Evolutionary conservation across 2,797 vertebrate genomes (phyloP), one percentile per base, ranked within the genome.

Genomic region (Peromyscus eremicus): DNA sequence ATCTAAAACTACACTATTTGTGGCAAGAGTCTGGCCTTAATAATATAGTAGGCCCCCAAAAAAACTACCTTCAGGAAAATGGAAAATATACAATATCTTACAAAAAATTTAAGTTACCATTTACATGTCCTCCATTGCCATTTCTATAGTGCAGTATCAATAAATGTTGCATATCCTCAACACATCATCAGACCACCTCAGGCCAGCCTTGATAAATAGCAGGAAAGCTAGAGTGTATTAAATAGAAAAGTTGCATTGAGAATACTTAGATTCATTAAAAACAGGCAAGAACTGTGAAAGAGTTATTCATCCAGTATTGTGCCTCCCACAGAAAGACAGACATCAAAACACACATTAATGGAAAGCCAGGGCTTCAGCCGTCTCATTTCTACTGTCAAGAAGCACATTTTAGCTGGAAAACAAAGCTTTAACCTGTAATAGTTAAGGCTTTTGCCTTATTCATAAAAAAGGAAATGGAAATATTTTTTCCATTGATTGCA

Each of bases 1-100:
- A 99, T 99, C 99, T 99, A 99, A 98, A 98, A 98, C 99, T 99
- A 99, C 98, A 83, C 98, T 98, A 98, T 98, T 98, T 98, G 97
- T 98, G 98, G 98, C 98, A 98, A 99, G 98, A 98, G 97, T 98
- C 88, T 97, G 98, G 98, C 98, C 98, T 98, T 97, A 96, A 85
- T 19, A 84, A 98, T 93, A 97, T 92, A 98, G 98, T 92, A 98
- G 98, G 92, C 85, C 6, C 79, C 64, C 6, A 13, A 80, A 91
- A 93, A 97, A 98, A 96, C 98, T 98, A 98, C 98, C 92, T 97
- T 89, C 92, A 96, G 97, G 98, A 98, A 98, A 98, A 98, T 98
- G 97, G 98, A 98, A 98, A 98, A 98, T 98, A 95, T 98, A 98
- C 4, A 89, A 94, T 97, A 98, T 98, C 96, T 98, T 98, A 98